Evolutionary conservation across 92 coral and sea anemone genomes (phyloP), one percentile per base, ranked within the genome.

Genomic region (Epizoanthus stellaris): DNA sequence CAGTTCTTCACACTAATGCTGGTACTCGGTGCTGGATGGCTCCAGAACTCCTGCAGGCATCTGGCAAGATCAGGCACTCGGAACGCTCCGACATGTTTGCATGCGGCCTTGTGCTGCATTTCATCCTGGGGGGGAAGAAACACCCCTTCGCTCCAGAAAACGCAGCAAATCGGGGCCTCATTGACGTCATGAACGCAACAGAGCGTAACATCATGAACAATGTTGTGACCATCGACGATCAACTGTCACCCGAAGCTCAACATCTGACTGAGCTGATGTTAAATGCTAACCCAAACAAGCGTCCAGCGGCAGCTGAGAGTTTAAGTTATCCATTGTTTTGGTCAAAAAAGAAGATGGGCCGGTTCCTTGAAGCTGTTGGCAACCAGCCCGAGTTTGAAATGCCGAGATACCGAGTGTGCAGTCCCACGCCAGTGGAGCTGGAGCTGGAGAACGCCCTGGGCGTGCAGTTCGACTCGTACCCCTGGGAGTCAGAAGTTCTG

Each of bases 1-100:
- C 81, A 13, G 91, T 76, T 16, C 38, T 49, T 38, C 85, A 77
- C 58, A 66, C 85, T 17, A 68, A 69, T 43, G 91, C 88, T 2
- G 91, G 91, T 30, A 40, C 91, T 6, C 76, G 85, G 77, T 69
- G 64, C 15, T 88, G 91, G 91, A 88, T 88, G 91, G 91, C 88
- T n/a, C 88, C 85, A 5, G 91, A 88, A 49, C 88, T 88, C 13
- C 68, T 88, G 15, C 66, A 75, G 30, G 49, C 65, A 7, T 45
- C 49, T 25, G 81, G 67, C 60, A 75, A 39, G 63, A 59, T 25
- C 11, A 63, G 17, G n/a, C 86, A 82, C 59, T 47, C 86, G 79
- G 57, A 69, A 49, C 63, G 53, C 52, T 49, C 79, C 53, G 86
- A 82, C 56, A 23, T 82, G 80, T 82, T 82, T 15, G 86, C 86